Conservation (phyloP, 2,797 vertebrate genomes). For the Ctenopoma kingsleyae region DNA sequence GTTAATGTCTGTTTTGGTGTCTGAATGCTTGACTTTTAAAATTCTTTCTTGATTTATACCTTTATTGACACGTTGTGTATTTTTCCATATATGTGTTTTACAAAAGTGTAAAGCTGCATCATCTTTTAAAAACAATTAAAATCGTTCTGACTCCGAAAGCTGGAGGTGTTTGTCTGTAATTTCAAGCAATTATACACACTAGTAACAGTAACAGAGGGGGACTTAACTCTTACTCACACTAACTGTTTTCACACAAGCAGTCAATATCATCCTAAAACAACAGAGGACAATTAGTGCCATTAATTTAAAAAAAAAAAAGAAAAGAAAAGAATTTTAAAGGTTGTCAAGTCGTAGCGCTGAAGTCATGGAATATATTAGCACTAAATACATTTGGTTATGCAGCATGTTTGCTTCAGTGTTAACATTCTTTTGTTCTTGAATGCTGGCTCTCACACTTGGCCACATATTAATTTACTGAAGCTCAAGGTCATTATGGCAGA, state of each 20-base stretch:
- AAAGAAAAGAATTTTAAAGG: not conserved
- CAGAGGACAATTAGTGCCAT: not conserved
- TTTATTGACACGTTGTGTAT: constrained; percentile 62
- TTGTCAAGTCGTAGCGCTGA: not conserved
- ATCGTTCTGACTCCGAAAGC: constrained; percentile 54
- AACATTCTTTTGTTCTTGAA: constrained; percentile 35
- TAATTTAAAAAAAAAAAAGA: not conserved
- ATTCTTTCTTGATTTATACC: constrained; percentile 71
- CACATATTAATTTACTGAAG: constrained; percentile 27
- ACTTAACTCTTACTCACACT: too few species aligned
- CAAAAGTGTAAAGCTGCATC: constrained; percentile 64
- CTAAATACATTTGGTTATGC: not conserved
- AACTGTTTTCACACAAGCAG: not conserved
- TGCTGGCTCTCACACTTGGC: not conserved
- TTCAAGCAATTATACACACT: not conserved
- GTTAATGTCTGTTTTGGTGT: constrained; percentile 67
- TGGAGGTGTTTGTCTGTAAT: constrained; percentile 19
- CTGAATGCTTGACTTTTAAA: constrained; percentile 65
- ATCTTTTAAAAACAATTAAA: constrained; percentile 77
- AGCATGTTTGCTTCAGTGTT: not conserved
- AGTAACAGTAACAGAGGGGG: too few species aligned
- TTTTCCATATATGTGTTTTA: constrained; percentile 71
- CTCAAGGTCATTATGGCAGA: constrained; percentile 34
- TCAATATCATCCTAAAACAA: not conserved
- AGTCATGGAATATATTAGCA: not conserved